phyloP scores from a whole-genome alignment of 2,113 vertebrate genomes.

The Eubucco bourcierii region DNA sequence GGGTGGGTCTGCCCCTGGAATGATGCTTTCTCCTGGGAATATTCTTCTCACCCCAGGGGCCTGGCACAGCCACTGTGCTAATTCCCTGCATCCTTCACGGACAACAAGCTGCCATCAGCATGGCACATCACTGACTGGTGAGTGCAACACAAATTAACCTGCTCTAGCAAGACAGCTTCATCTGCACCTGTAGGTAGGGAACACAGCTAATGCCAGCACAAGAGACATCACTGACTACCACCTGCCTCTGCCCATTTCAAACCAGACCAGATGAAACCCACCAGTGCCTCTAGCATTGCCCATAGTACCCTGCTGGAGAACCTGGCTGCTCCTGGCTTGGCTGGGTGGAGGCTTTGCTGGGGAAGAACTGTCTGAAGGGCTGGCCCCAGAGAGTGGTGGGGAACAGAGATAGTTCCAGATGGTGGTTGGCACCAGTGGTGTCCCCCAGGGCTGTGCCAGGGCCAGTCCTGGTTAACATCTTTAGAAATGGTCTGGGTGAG shows the following conservation, averaged over 20 bases:
- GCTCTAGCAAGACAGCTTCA: neutral
- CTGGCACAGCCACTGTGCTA: neutral
- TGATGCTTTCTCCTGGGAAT: too few relatives aligned
- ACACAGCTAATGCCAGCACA: neutral
- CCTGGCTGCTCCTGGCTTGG: too few relatives aligned
- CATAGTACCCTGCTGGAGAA: neutral
- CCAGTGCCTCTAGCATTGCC: neutral
- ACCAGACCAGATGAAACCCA: neutral
- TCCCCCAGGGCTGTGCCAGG: too few relatives aligned
- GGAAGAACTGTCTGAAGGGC: too few relatives aligned
- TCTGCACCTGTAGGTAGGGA: neutral
- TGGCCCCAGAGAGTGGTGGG: too few relatives aligned
- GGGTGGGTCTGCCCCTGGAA: too few relatives aligned
- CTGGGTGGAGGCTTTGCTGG: too few relatives aligned
- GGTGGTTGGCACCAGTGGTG: too few relatives aligned
- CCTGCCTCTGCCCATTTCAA: neutral
- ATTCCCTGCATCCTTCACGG: fast-evolving
- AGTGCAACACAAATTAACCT: neutral
- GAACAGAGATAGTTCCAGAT: too few relatives aligned
- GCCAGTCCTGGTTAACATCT: too few relatives aligned
- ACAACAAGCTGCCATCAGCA: neutral
- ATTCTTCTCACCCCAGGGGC: too few relatives aligned
- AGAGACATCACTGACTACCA: neutral
- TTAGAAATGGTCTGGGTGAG: too few relatives aligned
- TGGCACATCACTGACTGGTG: neutral